Base-by-base conservation (phyloP, 1,140 invertebrate species). In the Cataglyphis hispanica region DNA sequence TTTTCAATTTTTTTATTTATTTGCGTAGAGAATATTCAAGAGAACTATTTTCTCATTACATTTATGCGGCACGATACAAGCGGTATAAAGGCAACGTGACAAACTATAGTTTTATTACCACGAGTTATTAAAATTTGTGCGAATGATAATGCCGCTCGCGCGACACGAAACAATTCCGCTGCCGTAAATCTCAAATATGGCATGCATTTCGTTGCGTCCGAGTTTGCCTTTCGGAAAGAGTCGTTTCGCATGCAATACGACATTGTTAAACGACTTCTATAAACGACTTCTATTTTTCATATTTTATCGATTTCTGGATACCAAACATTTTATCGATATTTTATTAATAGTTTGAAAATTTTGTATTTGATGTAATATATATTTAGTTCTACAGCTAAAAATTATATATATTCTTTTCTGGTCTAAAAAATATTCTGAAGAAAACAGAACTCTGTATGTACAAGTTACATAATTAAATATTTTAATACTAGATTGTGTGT, bases 81-180 rank as follows among this genome's bases (percentile, higher is more conserved):
- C n/a, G 13, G 22, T 6, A 56, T 61, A 60, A 40, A 60, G 80
- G 58, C 58, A 63, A 66, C 43, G 16, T 13, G 66, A 80, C 46
- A 50, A 58, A 66, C 22, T 43, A 53, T 72, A 19, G 22, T 31
- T 83, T 60, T 60, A 31, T 11, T 70, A 13, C 2, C 25, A 53
- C 78, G 66, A 60, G 78, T 81, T 70, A 70, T 81, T 81, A 72
- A 31, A 72, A 83, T 83, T 83, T 58, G 78, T 31, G 66, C 53
- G 53, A 46, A 72, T 72, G 53, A 72, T 72, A 83, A 72, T 72
- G 34, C 25, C 53, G 25, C 4, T 60, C 64, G 46, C 46, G 66
- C 50, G 78, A 43, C 78, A 81, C 66, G 66, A 72, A 81, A 72
- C 50, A 72, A 72, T 72, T 50, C 16, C 76, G 11, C 27, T 25